Conservation (phyloP, 2,797 vertebrate species). For the Lindbergichthys nudifrons region DNA sequence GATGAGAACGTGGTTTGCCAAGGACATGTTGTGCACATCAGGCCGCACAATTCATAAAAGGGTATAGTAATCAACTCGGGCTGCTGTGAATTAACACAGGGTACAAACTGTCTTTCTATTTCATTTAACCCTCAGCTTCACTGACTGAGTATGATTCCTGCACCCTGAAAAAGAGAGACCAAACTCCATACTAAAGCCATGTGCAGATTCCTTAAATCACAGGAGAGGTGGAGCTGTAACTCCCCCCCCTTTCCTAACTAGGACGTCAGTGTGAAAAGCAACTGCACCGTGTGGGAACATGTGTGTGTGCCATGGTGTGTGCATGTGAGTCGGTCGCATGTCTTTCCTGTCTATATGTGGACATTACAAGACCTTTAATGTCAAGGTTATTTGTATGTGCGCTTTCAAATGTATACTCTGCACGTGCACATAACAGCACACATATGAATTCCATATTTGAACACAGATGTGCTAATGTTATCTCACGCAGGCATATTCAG, state of each 20-base stretch:
- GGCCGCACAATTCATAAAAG: background rate
- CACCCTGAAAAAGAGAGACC: background rate
- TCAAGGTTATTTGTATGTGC: background rate
- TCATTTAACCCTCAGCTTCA: background rate
- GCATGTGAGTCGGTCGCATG: background rate
- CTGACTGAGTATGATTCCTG: background rate
- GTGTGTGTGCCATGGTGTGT: background rate
- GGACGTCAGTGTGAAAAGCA: background rate
- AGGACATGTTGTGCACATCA: constrained; percentile 16
- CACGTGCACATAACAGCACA: background rate
- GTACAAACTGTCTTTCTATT: too few relatives aligned
- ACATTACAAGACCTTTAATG: constrained; percentile 1
- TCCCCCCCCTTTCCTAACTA: background rate
- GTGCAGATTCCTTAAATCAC: constrained; percentile 53
- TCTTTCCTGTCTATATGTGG: background rate
- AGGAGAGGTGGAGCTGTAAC: constrained; percentile 18
- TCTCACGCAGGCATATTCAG: background rate
- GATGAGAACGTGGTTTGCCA: background rate
- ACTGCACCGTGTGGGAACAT: background rate
- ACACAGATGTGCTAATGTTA: background rate
- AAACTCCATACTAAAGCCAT: constrained; percentile 52
- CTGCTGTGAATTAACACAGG: background rate
- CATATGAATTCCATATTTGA: background rate
- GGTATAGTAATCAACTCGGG: background rate
- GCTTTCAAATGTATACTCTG: background rate